phyloP scores from a whole-genome alignment of 2,888 invertebrate genomes.

The Mesorhabditis sp. region DNA sequence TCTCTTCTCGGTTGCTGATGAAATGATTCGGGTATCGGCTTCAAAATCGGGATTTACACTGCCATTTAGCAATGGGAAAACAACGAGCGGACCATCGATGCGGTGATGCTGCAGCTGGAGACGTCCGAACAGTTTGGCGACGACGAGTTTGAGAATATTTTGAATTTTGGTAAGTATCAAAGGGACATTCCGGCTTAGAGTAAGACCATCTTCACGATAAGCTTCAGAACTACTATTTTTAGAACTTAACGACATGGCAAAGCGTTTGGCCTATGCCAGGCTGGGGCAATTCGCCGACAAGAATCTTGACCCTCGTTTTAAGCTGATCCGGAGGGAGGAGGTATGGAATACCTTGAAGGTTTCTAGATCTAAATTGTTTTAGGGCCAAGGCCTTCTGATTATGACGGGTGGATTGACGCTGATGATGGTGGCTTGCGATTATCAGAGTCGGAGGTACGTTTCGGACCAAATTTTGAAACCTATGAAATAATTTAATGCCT shows the following conservation, averaged over 20 bases:
- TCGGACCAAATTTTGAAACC: too few species aligned
- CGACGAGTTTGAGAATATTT: not conserved
- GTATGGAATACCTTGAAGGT: not conserved
- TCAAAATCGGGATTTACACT: too few species aligned
- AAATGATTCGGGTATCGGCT: too few species aligned
- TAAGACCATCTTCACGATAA: too few species aligned
- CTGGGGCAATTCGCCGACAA: not conserved
- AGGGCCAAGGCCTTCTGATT: not conserved
- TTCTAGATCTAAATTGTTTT: not conserved
- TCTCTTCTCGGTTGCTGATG: too few species aligned
- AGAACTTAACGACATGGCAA: not conserved
- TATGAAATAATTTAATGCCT: too few species aligned
- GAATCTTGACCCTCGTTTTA: not conserved
- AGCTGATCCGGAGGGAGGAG: not conserved
- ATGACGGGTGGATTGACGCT: not conserved
- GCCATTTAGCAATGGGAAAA: not conserved
- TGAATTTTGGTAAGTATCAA: not conserved
- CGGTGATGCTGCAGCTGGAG: not conserved
- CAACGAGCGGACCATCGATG: not conserved
- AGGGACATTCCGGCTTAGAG: not conserved
- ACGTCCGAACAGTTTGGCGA: not conserved
- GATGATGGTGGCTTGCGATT: not conserved
- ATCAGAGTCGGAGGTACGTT: too few species aligned
- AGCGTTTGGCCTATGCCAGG: not conserved
- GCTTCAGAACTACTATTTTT: not conserved